A percentile compares a stretch with the other conserved stretches of the same genome.
Conservation (phyloP, 1,140 invertebrate species). For the Drosophila truncata region DNA sequence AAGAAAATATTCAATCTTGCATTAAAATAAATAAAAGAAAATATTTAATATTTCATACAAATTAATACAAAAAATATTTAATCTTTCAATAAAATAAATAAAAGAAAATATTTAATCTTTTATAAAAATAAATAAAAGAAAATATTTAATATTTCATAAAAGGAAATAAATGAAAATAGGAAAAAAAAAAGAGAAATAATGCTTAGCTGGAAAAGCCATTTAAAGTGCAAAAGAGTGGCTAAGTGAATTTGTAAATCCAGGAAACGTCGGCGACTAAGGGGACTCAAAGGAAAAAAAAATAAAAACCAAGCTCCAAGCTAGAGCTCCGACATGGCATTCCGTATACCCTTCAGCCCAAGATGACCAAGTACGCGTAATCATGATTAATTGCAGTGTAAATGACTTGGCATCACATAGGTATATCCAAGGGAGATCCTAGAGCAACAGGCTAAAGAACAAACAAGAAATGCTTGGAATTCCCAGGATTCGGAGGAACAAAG, state of each 20-base stretch:
- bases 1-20: no score
- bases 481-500: background rate
- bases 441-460: slow-evolving; percentile 8
- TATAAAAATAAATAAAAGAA: background rate
- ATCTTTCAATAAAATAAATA: no score
- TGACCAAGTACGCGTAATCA: slow-evolving; percentile 59
- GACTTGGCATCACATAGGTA: slow-evolving; percentile 36
- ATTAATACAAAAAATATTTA: no score
- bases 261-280: slow-evolving; percentile 25
- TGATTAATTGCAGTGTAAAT: slow-evolving; percentile 83
- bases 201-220: background rate
- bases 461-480: slow-evolving; percentile 37
- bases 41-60: no score
- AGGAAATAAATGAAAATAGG: background rate
- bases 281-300: background rate
- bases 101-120: no score
- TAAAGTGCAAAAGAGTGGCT: slow-evolving; percentile 31
- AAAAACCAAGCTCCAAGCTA: background rate
- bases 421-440: background rate
- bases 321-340: background rate
- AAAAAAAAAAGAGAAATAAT: background rate
- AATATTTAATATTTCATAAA: background rate
- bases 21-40: no score
- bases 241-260: slow-evolving; percentile 47
- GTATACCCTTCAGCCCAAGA: slow-evolving; percentile 2